Conservation (phyloP, 2,888 invertebrate genomes). For the Steinernema hermaphroditum region DNA sequence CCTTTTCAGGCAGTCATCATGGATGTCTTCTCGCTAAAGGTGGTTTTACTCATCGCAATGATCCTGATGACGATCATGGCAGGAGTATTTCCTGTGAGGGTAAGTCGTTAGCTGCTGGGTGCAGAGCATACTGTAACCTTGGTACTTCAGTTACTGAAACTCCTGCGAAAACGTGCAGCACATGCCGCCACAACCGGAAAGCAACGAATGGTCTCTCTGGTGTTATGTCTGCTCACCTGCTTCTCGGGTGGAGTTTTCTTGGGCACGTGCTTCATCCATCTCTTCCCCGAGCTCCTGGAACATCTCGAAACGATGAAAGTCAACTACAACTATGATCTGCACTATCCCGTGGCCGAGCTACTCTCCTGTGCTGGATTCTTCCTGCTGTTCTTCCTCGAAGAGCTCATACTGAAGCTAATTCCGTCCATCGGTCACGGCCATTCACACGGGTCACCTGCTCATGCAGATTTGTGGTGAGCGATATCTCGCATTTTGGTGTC, state of each 20-base stretch:
- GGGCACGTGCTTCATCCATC: constrained; percentile 72
- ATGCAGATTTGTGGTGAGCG: neutral
- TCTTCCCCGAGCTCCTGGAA: constrained; percentile 70
- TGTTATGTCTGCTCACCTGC: constrained; percentile 70
- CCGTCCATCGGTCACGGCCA: constrained; percentile 61
- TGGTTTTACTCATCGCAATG: constrained; percentile 79
- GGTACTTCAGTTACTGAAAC: constrained; percentile 53
- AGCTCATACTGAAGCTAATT: constrained; percentile 57
- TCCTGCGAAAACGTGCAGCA: constrained; percentile 60
- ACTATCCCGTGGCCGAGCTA: constrained; percentile 65
- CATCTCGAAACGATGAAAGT: constrained; percentile 46
- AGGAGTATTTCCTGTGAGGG: constrained; percentile 70
- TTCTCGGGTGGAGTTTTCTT: constrained; percentile 73
- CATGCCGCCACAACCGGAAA: constrained; percentile 49
- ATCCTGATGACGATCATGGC: constrained; percentile 78
- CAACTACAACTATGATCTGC: constrained; percentile 32
- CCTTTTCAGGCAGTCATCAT: constrained; percentile 35
- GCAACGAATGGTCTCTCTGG: constrained; percentile 58
- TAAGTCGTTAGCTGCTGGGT: too few species aligned
- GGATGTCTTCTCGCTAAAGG: constrained; percentile 70
- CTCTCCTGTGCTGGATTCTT: constrained; percentile 65
- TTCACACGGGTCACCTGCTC: constrained; percentile 20
- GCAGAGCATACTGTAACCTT: too few species aligned
- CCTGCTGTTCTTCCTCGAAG: constrained; percentile 64
- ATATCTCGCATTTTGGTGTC: neutral